phyloP scores from a whole-genome alignment of 2,113 vertebrate genomes.

The Antechinus flavipes region DNA sequence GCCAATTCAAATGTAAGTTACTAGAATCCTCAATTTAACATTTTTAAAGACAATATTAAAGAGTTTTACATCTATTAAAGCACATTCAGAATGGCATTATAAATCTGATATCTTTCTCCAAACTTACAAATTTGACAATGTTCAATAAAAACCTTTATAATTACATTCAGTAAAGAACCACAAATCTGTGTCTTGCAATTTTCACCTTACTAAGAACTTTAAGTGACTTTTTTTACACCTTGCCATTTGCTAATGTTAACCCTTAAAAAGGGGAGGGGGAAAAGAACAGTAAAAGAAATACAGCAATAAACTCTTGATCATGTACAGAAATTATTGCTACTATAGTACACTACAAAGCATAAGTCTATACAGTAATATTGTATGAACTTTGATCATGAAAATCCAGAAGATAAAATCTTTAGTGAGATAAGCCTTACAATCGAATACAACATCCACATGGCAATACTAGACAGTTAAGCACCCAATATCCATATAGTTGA shows the following conservation, averaged over 20 bases:
- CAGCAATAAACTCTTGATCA: conserved; percentile 84
- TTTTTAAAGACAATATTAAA: conserved; percentile 85
- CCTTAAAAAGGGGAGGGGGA: conserved; percentile 73
- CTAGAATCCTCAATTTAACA: conserved; percentile 84
- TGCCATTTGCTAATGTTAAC: conserved; percentile 81
- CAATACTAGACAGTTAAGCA: conserved; percentile 81
- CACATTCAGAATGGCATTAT: conserved; percentile 83
- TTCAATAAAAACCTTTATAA: conserved; percentile 82
- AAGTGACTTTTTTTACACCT: conserved; percentile 72
- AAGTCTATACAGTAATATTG: conserved; percentile 83
- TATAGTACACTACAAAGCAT: conserved; percentile 89
- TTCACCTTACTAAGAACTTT: conserved; percentile 71
- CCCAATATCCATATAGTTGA: conserved; percentile 70
- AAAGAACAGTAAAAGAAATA: conserved; percentile 82
- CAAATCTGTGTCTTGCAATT: conserved; percentile 72
- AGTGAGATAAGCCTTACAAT: conserved; percentile 85
- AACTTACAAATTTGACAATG: conserved; percentile 81
- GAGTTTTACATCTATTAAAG: conserved; percentile 85
- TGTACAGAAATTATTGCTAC: conserved; percentile 91
- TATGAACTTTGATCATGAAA: conserved; percentile 88
- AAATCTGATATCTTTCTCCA: conserved; percentile 83
- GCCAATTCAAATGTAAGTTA: conserved; percentile 84
- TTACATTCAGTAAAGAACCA: conserved; percentile 77
- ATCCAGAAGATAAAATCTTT: conserved; percentile 82
- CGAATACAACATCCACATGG: conserved; percentile 81